These are phyloP conservation scores for Eciton burchellii DNA, from an alignment of 1,140 invertebrate species.

Conservation along the genomic window DNA sequence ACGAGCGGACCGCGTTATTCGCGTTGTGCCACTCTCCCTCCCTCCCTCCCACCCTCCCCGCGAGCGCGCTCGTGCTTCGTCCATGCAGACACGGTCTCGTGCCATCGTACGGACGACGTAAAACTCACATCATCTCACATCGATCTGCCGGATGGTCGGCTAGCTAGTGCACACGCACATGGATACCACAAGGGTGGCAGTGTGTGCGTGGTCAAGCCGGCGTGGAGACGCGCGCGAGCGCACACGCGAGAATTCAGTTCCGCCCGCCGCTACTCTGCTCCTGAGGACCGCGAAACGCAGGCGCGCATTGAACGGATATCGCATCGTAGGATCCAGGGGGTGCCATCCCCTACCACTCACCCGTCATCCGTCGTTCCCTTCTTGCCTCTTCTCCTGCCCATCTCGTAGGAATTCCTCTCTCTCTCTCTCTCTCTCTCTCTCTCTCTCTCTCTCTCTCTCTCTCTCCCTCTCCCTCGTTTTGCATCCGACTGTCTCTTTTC, in stretches of 20 bases:
- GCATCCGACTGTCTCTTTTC: conserved; percentile 47
- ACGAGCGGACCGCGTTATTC: conserved; percentile 12
- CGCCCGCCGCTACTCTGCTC: conserved; percentile 35
- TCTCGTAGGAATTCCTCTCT: background rate
- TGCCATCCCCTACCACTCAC: background rate
- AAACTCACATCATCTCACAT: conserved; percentile 61
- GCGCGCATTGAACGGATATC: conserved; percentile 71
- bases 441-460: conserved; percentile 11
- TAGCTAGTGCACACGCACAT: background rate
- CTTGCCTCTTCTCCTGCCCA: background rate
- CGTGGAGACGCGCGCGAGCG: conserved; percentile 12
- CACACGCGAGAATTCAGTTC: conserved; percentile 63
- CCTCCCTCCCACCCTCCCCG: no score
- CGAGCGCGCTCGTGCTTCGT: conserved; percentile 9
- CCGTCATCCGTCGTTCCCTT: background rate
- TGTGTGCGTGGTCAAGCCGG: conserved; percentile 66
- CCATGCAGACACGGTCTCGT: conserved; percentile 8
- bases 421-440: background rate
- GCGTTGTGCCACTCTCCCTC: conserved; percentile 32
- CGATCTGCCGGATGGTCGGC: conserved; percentile 40
- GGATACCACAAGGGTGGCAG: conserved; percentile 32
- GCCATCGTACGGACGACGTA: conserved; percentile 39
- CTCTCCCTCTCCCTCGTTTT: background rate
- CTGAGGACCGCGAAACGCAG: conserved; percentile 70
- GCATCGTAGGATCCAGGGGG: conserved; percentile 64